These are phyloP conservation scores for Heteronetta atricapilla DNA, from an alignment of 2,113 vertebrate genomes.

Conservation along the genomic window DNA sequence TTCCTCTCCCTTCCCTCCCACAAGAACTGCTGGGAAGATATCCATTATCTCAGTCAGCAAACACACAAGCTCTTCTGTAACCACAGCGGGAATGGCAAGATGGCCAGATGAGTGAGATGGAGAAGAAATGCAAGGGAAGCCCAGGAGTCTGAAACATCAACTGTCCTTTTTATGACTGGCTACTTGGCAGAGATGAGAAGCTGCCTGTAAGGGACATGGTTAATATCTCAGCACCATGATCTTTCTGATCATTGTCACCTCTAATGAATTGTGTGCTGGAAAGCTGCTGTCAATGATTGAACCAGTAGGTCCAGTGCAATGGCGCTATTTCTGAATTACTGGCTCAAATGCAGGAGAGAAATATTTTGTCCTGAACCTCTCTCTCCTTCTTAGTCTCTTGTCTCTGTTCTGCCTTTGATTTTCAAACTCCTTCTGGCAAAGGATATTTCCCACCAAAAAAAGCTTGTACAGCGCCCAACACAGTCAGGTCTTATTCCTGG, in stretches of 20 bases:
- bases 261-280: not conserved
- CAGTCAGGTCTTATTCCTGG: not conserved
- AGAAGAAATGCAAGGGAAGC: not conserved
- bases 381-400: not conserved
- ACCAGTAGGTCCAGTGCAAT: not conserved
- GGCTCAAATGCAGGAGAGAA: not conserved
- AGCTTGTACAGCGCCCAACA: accelerated
- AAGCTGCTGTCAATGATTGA: not conserved
- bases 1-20: not conserved
- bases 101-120: not conserved
- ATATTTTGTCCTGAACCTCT: not conserved
- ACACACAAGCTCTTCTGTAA: not conserved
- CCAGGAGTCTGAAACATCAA: not conserved
- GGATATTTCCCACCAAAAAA: not conserved
- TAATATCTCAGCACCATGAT: not conserved
- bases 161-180: not conserved
- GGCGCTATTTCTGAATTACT: not conserved
- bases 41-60: not conserved
- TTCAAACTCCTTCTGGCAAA: not conserved
- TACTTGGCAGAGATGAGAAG: not conserved
- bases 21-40: not conserved
- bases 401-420: not conserved
- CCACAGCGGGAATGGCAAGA: not conserved
- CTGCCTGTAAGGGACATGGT: not conserved
- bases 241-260: not conserved